Evolutionary conservation across 2,113 vertebrate genomes (phyloP).

Genomic region (Craseonycteris thonglongyai): DNA sequence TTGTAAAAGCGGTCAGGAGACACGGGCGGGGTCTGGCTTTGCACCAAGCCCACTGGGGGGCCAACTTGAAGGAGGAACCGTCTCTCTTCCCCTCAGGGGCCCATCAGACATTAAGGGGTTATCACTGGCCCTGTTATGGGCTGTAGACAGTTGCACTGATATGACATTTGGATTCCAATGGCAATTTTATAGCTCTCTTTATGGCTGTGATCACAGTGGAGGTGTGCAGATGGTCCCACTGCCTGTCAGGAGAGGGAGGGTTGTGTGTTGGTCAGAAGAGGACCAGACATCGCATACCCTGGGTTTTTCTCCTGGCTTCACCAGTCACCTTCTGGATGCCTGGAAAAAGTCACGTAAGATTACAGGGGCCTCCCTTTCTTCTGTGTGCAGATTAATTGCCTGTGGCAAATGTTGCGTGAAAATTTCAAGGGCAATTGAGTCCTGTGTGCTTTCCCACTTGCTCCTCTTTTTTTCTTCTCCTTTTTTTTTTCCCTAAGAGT

Average conservation of each 20-base stretch:
- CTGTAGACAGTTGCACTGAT: constrained; percentile 38
- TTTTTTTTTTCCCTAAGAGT: not conserved
- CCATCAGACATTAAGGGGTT: constrained; percentile 29
- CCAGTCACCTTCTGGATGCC: not conserved
- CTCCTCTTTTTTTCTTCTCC: not conserved
- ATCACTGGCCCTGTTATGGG: constrained; percentile 27
- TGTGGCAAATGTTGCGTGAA: constrained; percentile 37
- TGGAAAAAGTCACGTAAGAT: not conserved
- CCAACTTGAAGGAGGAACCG: not conserved
- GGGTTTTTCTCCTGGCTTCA: not conserved
- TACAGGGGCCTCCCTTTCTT: not conserved
- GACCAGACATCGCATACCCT: not conserved
- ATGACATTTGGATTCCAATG: constrained; percentile 46
- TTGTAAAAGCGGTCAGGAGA: not conserved
- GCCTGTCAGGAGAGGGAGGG: not conserved
- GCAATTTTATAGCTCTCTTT: constrained; percentile 50
- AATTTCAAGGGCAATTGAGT: constrained; percentile 65
- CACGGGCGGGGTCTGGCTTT: not conserved
- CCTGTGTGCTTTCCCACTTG: not conserved
- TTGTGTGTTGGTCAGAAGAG: not conserved
- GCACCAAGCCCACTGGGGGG: not conserved
- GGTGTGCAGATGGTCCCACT: not conserved
- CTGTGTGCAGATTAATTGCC: constrained; percentile 16
- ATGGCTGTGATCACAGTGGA: not conserved
- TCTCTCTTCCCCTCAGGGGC: constrained; percentile 12